Percentiles rank a stretch among this genome's conserved stretches.
These are phyloP conservation scores for Nymphalis urticae DNA, from an alignment of 2,888 invertebrate species.

Conservation along the genomic window DNA sequence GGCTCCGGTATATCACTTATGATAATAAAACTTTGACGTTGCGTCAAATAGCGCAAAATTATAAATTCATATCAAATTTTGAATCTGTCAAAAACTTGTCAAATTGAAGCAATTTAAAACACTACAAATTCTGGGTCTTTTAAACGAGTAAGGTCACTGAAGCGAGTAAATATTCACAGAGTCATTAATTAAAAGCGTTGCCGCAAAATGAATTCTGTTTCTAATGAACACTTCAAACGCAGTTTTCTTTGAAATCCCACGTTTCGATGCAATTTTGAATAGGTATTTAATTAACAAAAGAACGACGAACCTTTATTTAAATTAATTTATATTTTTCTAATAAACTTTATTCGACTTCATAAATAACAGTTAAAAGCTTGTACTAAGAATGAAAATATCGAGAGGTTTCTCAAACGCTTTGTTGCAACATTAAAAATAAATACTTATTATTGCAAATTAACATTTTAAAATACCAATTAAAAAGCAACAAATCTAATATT, in stretches of 20 bases:
- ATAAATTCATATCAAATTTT: background rate
- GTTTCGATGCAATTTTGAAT: slow-evolving; percentile 3
- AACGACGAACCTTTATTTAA: background rate
- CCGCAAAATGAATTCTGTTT: slow-evolving; percentile 23
- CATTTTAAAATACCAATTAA: no score
- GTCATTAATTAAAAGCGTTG: slow-evolving; percentile 27
- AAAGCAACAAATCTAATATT: no score
- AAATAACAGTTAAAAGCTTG: no score
- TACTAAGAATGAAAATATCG: no score
- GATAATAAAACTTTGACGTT: no score
- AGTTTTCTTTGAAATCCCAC: slow-evolving; percentile 16
- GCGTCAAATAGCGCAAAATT: no score
- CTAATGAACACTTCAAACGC: slow-evolving; percentile 20
- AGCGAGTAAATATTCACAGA: slow-evolving; percentile 22
- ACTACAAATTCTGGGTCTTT: slow-evolving; percentile 3
- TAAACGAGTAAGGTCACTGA: slow-evolving; percentile 3
- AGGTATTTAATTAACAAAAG: slow-evolving; percentile 3
- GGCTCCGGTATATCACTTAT: no score
- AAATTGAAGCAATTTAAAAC: background rate
- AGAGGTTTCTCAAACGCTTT: no score
- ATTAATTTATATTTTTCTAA: slow-evolving; percentile 5
- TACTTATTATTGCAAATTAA: no score
- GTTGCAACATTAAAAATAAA: no score
- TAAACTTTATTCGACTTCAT: background rate
- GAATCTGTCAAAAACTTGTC: background rate